Evolutionary conservation across 2,113 vertebrate genomes (phyloP).

Genomic region (Xiphias gladius): DNA sequence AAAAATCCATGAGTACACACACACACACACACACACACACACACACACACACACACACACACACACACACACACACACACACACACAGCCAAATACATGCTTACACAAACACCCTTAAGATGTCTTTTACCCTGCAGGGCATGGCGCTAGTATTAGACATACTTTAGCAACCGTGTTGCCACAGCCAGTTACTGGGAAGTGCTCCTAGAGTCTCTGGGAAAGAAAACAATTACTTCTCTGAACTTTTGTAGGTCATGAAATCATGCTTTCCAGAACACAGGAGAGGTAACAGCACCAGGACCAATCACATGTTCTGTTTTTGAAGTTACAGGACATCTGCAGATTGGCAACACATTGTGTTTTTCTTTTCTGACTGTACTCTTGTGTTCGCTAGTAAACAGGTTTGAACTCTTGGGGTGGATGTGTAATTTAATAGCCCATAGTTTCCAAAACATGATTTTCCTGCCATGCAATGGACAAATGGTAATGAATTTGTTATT

Average conservation of each 20-base stretch:
- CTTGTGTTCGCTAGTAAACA: constrained; percentile 44
- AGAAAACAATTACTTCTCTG: constrained; percentile 39
- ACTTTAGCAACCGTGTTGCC: constrained; percentile 52
- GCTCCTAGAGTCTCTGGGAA: constrained; percentile 31
- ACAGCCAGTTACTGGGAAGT: constrained; percentile 47
- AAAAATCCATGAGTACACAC: neutral
- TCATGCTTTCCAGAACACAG: constrained; percentile 37
- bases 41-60: too few relatives aligned
- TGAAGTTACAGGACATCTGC: constrained; percentile 26
- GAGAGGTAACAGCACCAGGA: constrained; percentile 31
- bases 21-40: neutral
- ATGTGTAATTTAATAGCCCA: constrained; percentile 37
- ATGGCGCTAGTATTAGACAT: constrained; percentile 2
- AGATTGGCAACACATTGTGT: constrained; percentile 32
- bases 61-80: neutral
- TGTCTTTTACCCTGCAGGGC: constrained; percentile 7
- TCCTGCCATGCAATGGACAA: constrained; percentile 21
- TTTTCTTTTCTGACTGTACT: constrained; percentile 37
- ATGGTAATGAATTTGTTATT: constrained; percentile 24
- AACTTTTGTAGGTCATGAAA: constrained; percentile 38
- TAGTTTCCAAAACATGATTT: constrained; percentile 42
- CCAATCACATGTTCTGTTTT: constrained; percentile 30
- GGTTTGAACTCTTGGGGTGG: constrained; percentile 17
- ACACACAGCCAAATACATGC: too few relatives aligned
- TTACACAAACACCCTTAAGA: neutral